These are phyloP conservation scores for Hippocampus kuda DNA, from an alignment of 2,797 vertebrate species.

Conservation along the genomic window DNA sequence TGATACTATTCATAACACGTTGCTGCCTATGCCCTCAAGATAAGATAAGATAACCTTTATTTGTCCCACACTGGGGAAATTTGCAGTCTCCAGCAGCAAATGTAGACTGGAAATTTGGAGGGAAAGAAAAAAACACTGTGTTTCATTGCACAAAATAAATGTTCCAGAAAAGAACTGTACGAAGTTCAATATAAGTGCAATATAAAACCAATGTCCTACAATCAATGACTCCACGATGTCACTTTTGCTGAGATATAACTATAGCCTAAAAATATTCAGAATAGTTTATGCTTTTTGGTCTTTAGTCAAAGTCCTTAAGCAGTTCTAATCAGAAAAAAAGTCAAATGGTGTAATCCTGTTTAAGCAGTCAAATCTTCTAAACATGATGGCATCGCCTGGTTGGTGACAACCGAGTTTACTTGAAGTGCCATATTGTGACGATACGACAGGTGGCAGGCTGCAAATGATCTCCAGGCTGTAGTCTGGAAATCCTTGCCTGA, in stretches of 20 bases:
- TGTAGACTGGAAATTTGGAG: no score
- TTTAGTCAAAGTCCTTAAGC: conserved; percentile 53
- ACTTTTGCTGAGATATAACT: conserved; percentile 12
- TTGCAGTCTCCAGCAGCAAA: no score
- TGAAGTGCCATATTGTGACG: background rate
- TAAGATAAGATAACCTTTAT: no score
- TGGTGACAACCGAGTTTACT: conserved; percentile 32
- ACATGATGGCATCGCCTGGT: conserved; percentile 43
- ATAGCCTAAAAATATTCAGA: conserved; percentile 21
- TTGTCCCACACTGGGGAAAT: no score
- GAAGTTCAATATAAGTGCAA: no score
- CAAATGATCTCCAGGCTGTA: no score
- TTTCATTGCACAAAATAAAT: no score
- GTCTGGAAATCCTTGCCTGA: no score
- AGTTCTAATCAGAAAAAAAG: conserved; percentile 52
- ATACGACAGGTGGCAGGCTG: no score
- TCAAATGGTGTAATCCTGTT: conserved; percentile 60
- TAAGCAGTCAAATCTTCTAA: conserved; percentile 62
- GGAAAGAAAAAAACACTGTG: no score
- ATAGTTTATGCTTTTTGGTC: conserved; percentile 16
- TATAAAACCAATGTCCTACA: conserved; percentile 4
- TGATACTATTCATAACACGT: background rate
- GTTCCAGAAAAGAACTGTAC: no score
- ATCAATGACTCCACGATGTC: conserved; percentile 3
- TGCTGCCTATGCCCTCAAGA: conserved; percentile 10